Evolutionary conservation across 2,888 invertebrate genomes (phyloP).

Genomic region (Noctua pronuba): DNA sequence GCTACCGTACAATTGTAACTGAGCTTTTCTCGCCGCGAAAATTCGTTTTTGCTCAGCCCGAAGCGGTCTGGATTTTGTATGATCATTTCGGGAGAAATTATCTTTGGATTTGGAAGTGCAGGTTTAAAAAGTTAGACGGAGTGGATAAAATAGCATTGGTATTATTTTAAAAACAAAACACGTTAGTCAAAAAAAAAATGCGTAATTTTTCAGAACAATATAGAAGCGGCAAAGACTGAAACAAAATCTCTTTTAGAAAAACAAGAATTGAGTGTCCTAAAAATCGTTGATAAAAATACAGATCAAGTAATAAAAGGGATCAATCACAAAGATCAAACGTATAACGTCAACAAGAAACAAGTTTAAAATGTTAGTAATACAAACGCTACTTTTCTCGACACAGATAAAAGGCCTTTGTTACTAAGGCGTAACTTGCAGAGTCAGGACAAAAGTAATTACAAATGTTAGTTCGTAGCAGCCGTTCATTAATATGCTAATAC

Average conservation of each 20-base stretch:
- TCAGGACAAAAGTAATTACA: slow-evolving; percentile 76
- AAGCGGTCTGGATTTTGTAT: slow-evolving; percentile 29
- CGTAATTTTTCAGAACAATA: no score
- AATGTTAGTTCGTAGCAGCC: slow-evolving; percentile 70
- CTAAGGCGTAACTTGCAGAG: slow-evolving; percentile 67
- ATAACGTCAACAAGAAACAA: slow-evolving; percentile 30
- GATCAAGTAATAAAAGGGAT: slow-evolving; percentile 8
- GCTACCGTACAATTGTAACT: slow-evolving; percentile 58
- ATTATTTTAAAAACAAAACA: not conserved
- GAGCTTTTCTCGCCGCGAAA: slow-evolving; percentile 53
- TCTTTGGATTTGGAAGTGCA: slow-evolving; percentile 13
- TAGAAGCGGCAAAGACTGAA: not conserved
- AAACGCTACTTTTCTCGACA: slow-evolving; percentile 40
- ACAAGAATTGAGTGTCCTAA: not conserved
- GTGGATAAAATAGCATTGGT: not conserved
- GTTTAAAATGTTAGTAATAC: slow-evolving; percentile 42
- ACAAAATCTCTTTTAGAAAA: not conserved
- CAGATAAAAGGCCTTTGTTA: slow-evolving; percentile 61
- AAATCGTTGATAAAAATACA: not conserved
- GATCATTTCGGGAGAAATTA: slow-evolving; percentile 40
- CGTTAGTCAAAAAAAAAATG: not conserved
- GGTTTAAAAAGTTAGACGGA: slow-evolving; percentile 5
- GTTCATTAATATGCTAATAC: slow-evolving; percentile 87
- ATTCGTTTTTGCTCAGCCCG: slow-evolving; percentile 46
- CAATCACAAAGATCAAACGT: slow-evolving; percentile 20